Percentiles rank a stretch among this genome's conserved stretches.
Conservation (phyloP, 2,888 invertebrate species). For the Trachelus iudaicus region DNA sequence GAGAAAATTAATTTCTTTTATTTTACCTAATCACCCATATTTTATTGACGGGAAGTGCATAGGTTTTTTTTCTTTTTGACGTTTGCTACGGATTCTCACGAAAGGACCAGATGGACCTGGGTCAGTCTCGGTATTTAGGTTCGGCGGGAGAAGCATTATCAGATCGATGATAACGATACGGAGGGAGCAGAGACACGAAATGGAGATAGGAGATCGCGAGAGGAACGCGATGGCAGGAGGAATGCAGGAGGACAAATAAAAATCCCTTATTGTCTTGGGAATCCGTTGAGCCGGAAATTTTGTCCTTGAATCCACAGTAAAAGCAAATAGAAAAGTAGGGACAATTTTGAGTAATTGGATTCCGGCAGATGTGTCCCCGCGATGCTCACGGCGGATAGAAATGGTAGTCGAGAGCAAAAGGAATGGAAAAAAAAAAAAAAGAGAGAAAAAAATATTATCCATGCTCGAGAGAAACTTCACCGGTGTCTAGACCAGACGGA, state of each 20-base stretch:
- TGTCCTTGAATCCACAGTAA: constrained; percentile 5
- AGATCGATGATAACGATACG: neutral
- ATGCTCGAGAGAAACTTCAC: neutral
- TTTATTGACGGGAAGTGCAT: too few species aligned
- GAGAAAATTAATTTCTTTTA: too few species aligned
- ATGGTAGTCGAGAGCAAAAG: neutral
- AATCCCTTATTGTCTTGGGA: constrained; percentile 5
- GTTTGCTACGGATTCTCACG: too few species aligned
- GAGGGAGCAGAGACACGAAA: neutral
- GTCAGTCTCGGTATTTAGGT: too few species aligned
- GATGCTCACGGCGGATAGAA: neutral
- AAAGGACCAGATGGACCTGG: too few species aligned
- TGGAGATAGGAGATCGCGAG: neutral
- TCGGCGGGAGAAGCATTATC: neutral
- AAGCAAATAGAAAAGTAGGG: constrained; percentile 10
- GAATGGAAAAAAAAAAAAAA: neutral
- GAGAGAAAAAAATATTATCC: neutral
- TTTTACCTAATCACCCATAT: too few species aligned
- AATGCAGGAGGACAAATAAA: constrained; percentile 10
- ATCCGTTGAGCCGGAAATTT: neutral
- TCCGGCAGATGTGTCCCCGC: constrained; percentile 20
- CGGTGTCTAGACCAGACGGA: too few species aligned
- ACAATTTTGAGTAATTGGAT: constrained; percentile 36
- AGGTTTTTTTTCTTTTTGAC: too few species aligned
- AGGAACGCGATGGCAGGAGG: constrained; percentile 11